phyloP scores from a whole-genome alignment of 2,113 vertebrate species.

The Trematocara nigrifrons region DNA sequence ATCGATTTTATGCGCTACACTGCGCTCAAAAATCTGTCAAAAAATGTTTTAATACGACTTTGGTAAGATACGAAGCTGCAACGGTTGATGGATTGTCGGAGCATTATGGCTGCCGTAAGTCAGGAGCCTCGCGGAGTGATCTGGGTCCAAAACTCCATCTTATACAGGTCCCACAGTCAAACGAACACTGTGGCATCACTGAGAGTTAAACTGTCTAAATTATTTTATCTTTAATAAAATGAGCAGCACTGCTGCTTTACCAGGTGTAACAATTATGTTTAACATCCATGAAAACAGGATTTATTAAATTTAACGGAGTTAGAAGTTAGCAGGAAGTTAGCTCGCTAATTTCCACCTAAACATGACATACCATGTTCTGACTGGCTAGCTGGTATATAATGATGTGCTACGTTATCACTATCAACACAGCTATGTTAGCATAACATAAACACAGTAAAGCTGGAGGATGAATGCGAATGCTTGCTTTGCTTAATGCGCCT shows the following conservation, averaged over 20 bases:
- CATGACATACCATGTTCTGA: not conserved
- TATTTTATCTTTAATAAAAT: not conserved
- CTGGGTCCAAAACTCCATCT: fast-evolving
- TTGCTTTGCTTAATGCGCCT: not conserved
- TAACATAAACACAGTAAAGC: not conserved
- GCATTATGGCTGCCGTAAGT: fast-evolving
- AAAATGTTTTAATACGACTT: not conserved
- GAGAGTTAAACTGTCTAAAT: not conserved
- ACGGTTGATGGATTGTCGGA: fast-evolving
- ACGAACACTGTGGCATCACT: not conserved
- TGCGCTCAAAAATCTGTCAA: not conserved
- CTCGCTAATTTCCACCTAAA: not conserved
- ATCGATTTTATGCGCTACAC: fast-evolving
- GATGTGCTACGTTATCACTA: not conserved
- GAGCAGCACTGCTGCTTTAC: not conserved
- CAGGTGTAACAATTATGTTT: not conserved
- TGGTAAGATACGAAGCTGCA: not conserved
- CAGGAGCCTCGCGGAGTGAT: fast-evolving
- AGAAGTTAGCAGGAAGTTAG: not conserved
- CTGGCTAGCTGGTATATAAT: not conserved
- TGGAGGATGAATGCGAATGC: not conserved
- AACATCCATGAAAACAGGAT: not conserved
- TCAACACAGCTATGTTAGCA: not conserved
- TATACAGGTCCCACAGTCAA: fast-evolving
- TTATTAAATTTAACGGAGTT: not conserved